Base-by-base conservation (phyloP, 2,888 invertebrate genomes). In the Bellardia bayeri region DNA sequence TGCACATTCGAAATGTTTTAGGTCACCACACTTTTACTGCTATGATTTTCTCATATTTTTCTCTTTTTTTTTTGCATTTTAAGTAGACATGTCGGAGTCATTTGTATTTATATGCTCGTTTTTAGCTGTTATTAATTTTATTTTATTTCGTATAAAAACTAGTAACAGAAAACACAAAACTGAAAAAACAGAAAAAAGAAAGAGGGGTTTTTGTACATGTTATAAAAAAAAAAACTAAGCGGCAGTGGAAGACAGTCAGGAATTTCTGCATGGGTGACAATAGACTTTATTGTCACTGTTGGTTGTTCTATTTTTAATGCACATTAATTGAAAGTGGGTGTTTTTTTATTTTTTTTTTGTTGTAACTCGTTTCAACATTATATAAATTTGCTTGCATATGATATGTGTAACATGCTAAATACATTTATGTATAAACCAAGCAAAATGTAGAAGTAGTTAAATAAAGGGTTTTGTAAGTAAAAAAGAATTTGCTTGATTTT, bases 21-120 rank as follows among this genome's bases (percentile, higher is more conserved):
- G 88, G 88, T 88, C 85, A 88, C 64, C 86, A 78, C 69, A 81
- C 72, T 84, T 76, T 81, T 71, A 33, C 54, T 74, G 56, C 45
- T 79, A 8, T 49, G 40, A 30, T 54, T 66, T 63, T 56, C 42
- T 49, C 49, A 5, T 54, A 14, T 56, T 45, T 58, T 13, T n/a
- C 16, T 30, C 1, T 54, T 14, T 51, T 37, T 51, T 69, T 54
- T 64, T 69, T 37, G n/a, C 9, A 40, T 72, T 83, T 37, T 14
- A 85, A 75, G 82, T 54, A 87, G 87, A 85, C 87, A 85, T 51
- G 51, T 11, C 33, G 87, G 87, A 87, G 87, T 85, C 87, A 61
- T 81, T 54, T 74, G 37, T 51, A 23, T 63, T 49, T 54, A 6
- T 58, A 40, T 63, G 42, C 8, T 42, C 33, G 37, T 74, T 75